Evolutionary conservation across 2,113 vertebrate species (phyloP).

Genomic region (Clarias macrocephalus): DNA sequence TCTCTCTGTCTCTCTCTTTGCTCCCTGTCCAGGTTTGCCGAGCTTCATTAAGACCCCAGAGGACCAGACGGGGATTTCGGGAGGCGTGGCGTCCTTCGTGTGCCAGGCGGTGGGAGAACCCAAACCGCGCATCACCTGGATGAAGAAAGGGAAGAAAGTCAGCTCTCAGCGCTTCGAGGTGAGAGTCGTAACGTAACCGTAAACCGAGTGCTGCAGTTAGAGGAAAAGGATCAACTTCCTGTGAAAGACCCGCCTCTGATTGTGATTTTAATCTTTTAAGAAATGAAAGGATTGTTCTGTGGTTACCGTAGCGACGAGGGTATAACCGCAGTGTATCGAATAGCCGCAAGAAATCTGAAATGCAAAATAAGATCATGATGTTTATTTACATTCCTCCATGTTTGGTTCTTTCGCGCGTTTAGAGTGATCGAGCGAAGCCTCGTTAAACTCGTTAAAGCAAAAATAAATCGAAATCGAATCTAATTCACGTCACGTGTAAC

Average conservation of each 20-base stretch:
- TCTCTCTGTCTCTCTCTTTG: neutral
- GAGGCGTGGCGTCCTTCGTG: slow-evolving; percentile 96
- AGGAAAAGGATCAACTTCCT: neutral
- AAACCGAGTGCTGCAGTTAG: neutral
- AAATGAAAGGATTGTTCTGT: neutral
- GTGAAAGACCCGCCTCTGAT: neutral
- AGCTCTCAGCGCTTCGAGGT: slow-evolving; percentile 99
- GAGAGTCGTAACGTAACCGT: neutral
- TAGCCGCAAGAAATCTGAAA: neutral
- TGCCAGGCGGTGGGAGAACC: slow-evolving; percentile 95
- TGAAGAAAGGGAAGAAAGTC: slow-evolving; percentile 99
- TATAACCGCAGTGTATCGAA: neutral
- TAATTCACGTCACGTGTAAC: neutral
- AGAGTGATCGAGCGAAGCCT: neutral
- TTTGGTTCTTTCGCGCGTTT: neutral
- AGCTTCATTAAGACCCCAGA: slow-evolving; percentile 92
- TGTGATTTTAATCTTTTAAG: no score
- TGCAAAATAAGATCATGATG: neutral
- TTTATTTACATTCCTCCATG: neutral
- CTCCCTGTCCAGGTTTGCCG: slow-evolving; percentile 78
- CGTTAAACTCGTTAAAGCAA: neutral
- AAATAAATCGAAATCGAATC: neutral
- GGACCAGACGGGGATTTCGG: slow-evolving; percentile 96
- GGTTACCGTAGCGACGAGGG: neutral
- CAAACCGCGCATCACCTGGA: slow-evolving; percentile 97